Evolutionary conservation across 2,888 invertebrate species (phyloP).

Genomic region (Pecten maximus): DNA sequence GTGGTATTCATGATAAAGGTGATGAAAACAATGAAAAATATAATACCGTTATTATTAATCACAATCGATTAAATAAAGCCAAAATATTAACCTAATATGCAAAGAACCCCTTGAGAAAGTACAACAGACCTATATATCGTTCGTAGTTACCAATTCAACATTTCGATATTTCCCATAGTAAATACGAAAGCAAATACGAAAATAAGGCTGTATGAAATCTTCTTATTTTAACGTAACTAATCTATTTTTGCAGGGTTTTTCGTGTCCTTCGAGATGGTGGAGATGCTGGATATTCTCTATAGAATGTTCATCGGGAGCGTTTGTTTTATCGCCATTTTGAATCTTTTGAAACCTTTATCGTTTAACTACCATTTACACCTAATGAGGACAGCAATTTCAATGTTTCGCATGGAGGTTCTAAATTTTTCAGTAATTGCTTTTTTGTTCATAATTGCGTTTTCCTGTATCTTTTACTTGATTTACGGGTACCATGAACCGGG

Average conservation of each 20-base stretch:
- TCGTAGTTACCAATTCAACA: not conserved
- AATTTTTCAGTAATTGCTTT: conserved; percentile 47
- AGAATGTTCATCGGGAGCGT: conserved; percentile 50
- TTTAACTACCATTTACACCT: conserved; percentile 60
- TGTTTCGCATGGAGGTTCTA: conserved; percentile 44
- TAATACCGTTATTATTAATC: no score
- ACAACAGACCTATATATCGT: no score
- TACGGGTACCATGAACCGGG: conserved; percentile 45
- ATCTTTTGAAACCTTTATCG: conserved; percentile 58
- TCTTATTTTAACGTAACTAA: no score
- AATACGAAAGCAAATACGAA: no score
- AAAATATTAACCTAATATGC: no score
- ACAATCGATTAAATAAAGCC: no score
- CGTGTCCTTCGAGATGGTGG: conserved; percentile 59
- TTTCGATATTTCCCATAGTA: no score
- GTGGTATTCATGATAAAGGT: no score
- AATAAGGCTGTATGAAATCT: no score
- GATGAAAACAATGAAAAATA: no score
- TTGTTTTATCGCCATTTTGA: conserved; percentile 55
- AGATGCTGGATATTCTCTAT: conserved; percentile 56
- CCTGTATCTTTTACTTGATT: conserved; percentile 52
- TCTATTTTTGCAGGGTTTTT: conserved; percentile 54
- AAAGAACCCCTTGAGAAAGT: no score
- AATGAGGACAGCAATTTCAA: conserved; percentile 54
- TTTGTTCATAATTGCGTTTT: conserved; percentile 54